These are phyloP conservation scores for Anabas testudineus DNA, from an alignment of 2,797 vertebrate genomes.

Conservation along the genomic window DNA sequence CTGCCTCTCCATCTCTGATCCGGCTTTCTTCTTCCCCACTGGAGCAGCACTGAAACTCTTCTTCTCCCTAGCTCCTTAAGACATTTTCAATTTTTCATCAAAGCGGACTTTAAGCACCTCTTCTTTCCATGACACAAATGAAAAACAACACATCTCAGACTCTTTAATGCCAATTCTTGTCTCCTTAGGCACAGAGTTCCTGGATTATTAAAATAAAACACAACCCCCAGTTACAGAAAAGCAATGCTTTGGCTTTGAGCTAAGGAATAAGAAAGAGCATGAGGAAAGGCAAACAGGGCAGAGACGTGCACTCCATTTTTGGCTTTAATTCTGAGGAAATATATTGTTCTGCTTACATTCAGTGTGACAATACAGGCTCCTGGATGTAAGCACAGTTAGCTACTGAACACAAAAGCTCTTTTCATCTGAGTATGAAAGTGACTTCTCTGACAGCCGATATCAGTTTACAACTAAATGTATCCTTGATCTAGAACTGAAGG, in stretches of 20 bases:
- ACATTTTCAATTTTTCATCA: constrained; percentile 72
- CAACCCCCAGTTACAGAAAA: constrained; percentile 49
- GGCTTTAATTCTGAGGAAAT: constrained; percentile 46
- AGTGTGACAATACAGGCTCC: constrained; percentile 25
- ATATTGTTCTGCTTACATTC: constrained; percentile 36
- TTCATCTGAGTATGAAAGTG: constrained; percentile 27
- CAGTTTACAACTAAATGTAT: constrained; percentile 35
- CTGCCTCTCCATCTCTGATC: constrained; percentile 28
- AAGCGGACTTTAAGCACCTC: constrained; percentile 54
- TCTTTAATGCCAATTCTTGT: constrained; percentile 48
- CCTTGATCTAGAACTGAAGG: constrained; percentile 43
- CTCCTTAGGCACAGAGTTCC: constrained; percentile 41
- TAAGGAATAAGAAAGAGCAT: neutral
- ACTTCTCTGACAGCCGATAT: constrained; percentile 46
- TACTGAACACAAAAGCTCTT: constrained; percentile 22
- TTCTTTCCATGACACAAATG: constrained; percentile 30
- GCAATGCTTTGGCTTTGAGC: constrained; percentile 45
- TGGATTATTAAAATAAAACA: constrained; percentile 58
- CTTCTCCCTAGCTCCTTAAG: constrained; percentile 53
- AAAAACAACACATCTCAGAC: constrained; percentile 53
- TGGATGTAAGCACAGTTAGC: constrained; percentile 9
- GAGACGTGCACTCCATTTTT: constrained; percentile 35
- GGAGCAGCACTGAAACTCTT: constrained; percentile 34
- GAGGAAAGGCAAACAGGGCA: neutral
- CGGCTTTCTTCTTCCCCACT: constrained; percentile 1